Evolutionary conservation across 2,888 invertebrate genomes (phyloP).

Genomic region (Metallyticus violacea): DNA sequence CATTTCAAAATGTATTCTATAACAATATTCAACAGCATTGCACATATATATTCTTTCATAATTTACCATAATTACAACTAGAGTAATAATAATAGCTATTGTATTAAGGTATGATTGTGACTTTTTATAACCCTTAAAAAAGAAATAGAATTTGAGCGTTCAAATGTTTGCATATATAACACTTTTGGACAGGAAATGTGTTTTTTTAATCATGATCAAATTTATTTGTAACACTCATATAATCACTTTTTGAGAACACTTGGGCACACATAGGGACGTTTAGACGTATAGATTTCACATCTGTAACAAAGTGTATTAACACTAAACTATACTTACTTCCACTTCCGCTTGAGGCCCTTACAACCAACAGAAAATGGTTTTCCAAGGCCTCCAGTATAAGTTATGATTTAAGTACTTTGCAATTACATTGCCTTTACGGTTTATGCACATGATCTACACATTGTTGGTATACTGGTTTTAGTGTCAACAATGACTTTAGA

Average conservation of each 20-base stretch:
- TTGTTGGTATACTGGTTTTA: too few relatives aligned
- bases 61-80: background rate
- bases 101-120: background rate
- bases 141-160: background rate
- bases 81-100: background rate
- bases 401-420: background rate
- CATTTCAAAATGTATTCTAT: background rate
- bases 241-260: background rate
- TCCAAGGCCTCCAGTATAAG: background rate
- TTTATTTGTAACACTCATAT: background rate
- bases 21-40: background rate
- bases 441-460: too few relatives aligned
- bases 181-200: background rate
- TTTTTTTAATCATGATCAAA: too few relatives aligned
- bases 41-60: background rate
- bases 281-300: background rate
- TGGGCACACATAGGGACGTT: background rate
- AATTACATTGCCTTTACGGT: too few relatives aligned
- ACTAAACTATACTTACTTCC: background rate
- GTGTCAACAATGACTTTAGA: too few relatives aligned
- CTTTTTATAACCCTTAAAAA: background rate
- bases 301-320: background rate
- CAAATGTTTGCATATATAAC: background rate
- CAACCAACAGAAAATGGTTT: background rate
- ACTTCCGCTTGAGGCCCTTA: background rate